phyloP scores from a whole-genome alignment of 2,113 vertebrate genomes.

The Promerops cafer region DNA sequence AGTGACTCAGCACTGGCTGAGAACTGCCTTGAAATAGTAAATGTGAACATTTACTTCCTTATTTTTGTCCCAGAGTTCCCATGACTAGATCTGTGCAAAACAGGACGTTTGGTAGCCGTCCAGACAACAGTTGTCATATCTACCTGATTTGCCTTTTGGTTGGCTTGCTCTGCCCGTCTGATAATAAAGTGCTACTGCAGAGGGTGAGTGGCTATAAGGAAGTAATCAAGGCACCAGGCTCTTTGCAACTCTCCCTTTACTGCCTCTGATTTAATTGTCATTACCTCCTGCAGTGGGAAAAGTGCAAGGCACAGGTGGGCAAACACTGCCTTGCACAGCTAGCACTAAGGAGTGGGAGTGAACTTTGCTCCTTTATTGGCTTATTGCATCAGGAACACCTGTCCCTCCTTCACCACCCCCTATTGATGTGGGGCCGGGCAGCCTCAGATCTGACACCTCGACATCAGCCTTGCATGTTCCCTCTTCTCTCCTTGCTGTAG shows the following conservation, averaged over 20 bases:
- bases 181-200: not conserved
- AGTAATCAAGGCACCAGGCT: not conserved
- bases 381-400: not conserved
- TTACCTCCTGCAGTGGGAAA: not conserved
- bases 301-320: not conserved
- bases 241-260: not conserved
- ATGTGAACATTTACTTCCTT: not conserved
- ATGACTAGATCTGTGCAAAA: not conserved
- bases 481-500: not conserved
- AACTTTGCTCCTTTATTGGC: slow-evolving; percentile 12
- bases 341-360: not conserved
- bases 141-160: not conserved
- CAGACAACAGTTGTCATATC: not conserved
- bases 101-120: not conserved
- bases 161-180: not conserved
- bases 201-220: not conserved
- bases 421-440: fast-evolving
- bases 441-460: not conserved
- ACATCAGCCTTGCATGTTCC: not conserved
- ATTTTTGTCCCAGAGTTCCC: not conserved
- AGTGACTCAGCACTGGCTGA: not conserved
- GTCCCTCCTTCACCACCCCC: not conserved
- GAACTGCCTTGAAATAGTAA: not conserved
- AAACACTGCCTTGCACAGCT: not conserved
- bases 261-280: not conserved